phyloP scores from a whole-genome alignment of 2,888 invertebrate species.

The Chrysolina oricalcia region DNA sequence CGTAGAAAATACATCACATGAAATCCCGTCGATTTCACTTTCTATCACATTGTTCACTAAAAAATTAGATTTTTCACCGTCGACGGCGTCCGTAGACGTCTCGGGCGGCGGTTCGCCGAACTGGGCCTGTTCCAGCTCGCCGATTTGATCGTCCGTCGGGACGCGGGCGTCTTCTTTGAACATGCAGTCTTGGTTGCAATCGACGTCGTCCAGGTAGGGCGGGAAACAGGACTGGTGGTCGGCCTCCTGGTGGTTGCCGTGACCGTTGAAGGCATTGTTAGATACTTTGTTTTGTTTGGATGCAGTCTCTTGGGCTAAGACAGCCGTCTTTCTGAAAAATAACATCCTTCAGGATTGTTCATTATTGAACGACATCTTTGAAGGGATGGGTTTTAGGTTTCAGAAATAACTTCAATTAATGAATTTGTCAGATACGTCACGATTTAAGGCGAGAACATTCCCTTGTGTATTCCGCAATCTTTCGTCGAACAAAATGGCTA shows the following conservation, averaged over 20 bases:
- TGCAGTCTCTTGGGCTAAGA: slow-evolving; percentile 49
- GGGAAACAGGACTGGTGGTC: slow-evolving; percentile 59
- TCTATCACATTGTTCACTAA: slow-evolving; percentile 60
- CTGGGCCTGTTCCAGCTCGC: slow-evolving; percentile 53
- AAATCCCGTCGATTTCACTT: slow-evolving; percentile 55
- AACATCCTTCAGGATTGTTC: not conserved
- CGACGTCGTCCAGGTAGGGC: slow-evolving; percentile 60
- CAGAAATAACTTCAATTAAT: too few relatives aligned
- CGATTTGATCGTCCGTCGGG: slow-evolving; percentile 59
- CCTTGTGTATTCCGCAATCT: too few relatives aligned
- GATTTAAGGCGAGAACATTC: too few relatives aligned
- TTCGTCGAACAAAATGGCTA: too few relatives aligned
- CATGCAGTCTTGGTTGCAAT: slow-evolving; percentile 67
- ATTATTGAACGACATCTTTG: not conserved
- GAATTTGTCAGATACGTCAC: too few relatives aligned
- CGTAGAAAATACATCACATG: slow-evolving; percentile 37
- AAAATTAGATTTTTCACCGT: slow-evolving; percentile 51
- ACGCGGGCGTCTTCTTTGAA: slow-evolving; percentile 56
- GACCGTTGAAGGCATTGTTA: slow-evolving; percentile 34
- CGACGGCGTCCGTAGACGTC: slow-evolving; percentile 44
- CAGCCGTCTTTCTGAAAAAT: slow-evolving; percentile 50
- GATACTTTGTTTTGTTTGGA: slow-evolving; percentile 23
- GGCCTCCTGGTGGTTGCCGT: slow-evolving; percentile 32
- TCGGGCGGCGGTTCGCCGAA: slow-evolving; percentile 44
- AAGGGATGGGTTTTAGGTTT: too few relatives aligned